Percentiles rank a stretch among this genome's conserved stretches.
Evolutionary conservation across 1,140 invertebrate genomes (phyloP).

Genomic region (Lepidurus arcticus): DNA sequence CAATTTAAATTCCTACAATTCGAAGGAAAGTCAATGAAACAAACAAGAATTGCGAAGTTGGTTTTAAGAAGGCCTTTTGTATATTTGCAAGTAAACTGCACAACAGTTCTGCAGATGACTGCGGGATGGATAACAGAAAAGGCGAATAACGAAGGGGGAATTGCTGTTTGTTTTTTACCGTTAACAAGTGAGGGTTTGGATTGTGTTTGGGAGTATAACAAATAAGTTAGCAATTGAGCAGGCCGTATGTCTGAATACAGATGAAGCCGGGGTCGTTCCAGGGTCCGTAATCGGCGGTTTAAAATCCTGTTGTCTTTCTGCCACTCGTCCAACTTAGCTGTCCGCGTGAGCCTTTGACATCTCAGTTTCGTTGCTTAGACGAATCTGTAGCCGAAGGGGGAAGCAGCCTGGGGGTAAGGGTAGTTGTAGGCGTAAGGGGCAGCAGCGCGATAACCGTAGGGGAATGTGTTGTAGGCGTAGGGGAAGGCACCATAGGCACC

Average conservation of each 20-base stretch:
- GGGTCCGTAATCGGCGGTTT: background rate
- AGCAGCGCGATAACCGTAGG: background rate
- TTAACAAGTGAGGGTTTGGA: background rate
- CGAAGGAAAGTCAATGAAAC: background rate
- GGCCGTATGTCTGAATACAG: background rate
- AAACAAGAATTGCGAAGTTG: background rate
- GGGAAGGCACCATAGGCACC: background rate
- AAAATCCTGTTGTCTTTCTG: background rate
- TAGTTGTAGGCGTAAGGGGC: background rate
- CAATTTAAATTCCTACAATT: no score
- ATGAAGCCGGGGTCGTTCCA: background rate
- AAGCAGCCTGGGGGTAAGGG: background rate
- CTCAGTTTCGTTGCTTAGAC: background rate
- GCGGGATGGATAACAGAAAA: background rate
- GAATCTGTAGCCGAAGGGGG: background rate
- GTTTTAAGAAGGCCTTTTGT: background rate
- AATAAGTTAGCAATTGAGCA: background rate
- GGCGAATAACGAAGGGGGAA: background rate
- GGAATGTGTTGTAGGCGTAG: background rate
- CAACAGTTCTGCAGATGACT: conserved; percentile 10
- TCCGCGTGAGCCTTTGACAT: background rate
- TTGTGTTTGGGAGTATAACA: background rate
- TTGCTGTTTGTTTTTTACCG: background rate
- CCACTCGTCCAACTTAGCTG: background rate
- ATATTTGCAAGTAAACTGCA: conserved; percentile 5